Percentiles rank a stretch among this genome's conserved stretches.
Conservation (phyloP, 2,888 invertebrate species). For the Drosophila nr. medialis region DNA sequence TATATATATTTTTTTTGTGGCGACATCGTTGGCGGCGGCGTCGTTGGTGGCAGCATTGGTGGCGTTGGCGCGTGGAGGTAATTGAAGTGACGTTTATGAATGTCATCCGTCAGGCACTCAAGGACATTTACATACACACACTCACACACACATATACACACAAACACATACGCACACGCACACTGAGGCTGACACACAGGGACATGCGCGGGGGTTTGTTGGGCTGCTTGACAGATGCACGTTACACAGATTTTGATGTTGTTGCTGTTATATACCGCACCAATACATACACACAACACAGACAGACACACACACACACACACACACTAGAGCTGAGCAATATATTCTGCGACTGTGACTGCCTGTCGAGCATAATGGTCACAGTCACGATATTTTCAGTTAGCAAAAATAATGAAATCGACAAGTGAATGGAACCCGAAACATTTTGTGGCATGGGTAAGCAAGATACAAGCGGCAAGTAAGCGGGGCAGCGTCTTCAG, state of each 20-base stretch:
- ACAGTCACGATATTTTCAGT: conserved; percentile 1
- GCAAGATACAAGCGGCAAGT: neutral
- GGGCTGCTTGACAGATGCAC: conserved; percentile 77
- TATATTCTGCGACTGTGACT: neutral
- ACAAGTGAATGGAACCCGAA: neutral
- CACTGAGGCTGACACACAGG: conserved; percentile 16
- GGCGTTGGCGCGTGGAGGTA: conserved; percentile 79
- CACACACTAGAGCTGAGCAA: conserved; percentile 5
- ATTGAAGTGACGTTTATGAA: conserved; percentile 84
- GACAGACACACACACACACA: conserved; percentile 7
- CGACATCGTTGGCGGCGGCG: conserved; percentile 37
- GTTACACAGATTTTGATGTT: conserved; percentile 71
- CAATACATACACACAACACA: conserved; percentile 37
- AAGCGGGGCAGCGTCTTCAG: neutral
- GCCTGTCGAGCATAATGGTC: neutral
- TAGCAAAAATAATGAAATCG: neutral
- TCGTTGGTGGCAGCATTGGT: conserved; percentile 39
- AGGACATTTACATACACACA: conserved; percentile 76
- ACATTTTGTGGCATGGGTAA: neutral
- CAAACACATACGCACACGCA: conserved; percentile 17
- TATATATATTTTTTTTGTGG: conserved; percentile 48
- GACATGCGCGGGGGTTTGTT: conserved; percentile 58
- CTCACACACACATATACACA: conserved; percentile 62
- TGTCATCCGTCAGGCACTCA: conserved; percentile 81
- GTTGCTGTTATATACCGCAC: conserved; percentile 42